Base-by-base conservation (phyloP, 2,113 vertebrate species). In the Sorex fumeus region DNA sequence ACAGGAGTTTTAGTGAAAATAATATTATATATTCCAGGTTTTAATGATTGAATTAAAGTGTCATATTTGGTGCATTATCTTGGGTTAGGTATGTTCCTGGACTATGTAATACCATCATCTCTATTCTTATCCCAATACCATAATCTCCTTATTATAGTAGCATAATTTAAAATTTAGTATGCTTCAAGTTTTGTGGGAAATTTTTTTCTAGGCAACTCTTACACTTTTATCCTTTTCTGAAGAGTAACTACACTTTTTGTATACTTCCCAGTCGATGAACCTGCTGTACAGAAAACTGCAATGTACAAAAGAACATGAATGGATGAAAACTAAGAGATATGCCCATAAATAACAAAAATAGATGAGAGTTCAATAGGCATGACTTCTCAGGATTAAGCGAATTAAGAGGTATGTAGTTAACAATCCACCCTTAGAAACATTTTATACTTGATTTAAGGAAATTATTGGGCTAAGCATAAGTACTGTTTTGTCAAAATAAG, bases 401-500 rank as follows among this genome's bases (percentile, higher is more conserved):
- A 71, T 19, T 84, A 32, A 81, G 23, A 72, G 40, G 23, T 53
- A 84, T 12, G 3, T 74, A 47, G 62, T 91, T 69, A 25, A 83
- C 25, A 91, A 53, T 57, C 40, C 57, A 64, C 30, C 50, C 18
- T 75, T 47, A 67, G 19, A 66, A 19, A 32, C 47, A n/a, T 9
- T n/a, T 15, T 80, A 19, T 8, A 45, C 62, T 91, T 67, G 76
- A 87, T 82, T 45, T 70, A 32, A 84, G 6, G 6, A 3, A 53
- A 91, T 90, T 78, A n/a, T 83, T 34, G 64, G 66, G 45, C 83
- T 57, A 71, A 62, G 6, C 28, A 28, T 74, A 81, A 67, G 34
- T 90, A 72, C 10, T 62, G n/a, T 87, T 88, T 91, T 87, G 36
- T 60, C 90, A 84, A 84, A 91, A 90, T 84, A 80, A 93, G 67